Evolutionary conservation across 2,888 invertebrate species (phyloP).

Genomic region (Dasysyrphus albostriatus): DNA sequence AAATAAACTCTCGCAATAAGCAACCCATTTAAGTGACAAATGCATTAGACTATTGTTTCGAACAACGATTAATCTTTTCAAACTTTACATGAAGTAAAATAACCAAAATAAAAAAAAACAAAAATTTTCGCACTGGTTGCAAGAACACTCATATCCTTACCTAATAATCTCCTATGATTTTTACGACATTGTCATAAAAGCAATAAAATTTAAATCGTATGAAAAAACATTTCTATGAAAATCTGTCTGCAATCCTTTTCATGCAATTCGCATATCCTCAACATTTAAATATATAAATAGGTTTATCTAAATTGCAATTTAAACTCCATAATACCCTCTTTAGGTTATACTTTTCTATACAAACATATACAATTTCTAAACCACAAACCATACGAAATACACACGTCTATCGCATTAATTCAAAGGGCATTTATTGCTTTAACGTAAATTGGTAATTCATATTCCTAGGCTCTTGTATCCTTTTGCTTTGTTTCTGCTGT

Average conservation of each 20-base stretch:
- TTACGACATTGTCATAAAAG: constrained; percentile 14
- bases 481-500: constrained; percentile 1
- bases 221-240: neutral
- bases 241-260: constrained; percentile 12
- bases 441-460: constrained; percentile 55
- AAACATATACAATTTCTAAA: constrained; percentile 20
- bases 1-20: too few species aligned
- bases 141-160: neutral
- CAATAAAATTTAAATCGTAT: constrained; percentile 18
- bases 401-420: constrained; percentile 66
- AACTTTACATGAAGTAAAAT: neutral
- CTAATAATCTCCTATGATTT: neutral
- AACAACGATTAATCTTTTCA: too few species aligned
- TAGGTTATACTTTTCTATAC: constrained; percentile 33
- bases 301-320: constrained; percentile 46
- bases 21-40: too few species aligned
- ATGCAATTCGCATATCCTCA: neutral
- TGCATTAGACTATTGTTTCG: too few species aligned
- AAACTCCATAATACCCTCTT: constrained; percentile 35
- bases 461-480: constrained; percentile 21
- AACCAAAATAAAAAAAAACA: neutral
- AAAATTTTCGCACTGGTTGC: neutral
- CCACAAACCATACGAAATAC: constrained; percentile 26
- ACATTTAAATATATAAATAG: constrained; percentile 29
- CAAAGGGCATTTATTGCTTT: constrained; percentile 53